Conservation (phyloP, 2,113 vertebrate genomes). For the Mesocricetus auratus region DNA sequence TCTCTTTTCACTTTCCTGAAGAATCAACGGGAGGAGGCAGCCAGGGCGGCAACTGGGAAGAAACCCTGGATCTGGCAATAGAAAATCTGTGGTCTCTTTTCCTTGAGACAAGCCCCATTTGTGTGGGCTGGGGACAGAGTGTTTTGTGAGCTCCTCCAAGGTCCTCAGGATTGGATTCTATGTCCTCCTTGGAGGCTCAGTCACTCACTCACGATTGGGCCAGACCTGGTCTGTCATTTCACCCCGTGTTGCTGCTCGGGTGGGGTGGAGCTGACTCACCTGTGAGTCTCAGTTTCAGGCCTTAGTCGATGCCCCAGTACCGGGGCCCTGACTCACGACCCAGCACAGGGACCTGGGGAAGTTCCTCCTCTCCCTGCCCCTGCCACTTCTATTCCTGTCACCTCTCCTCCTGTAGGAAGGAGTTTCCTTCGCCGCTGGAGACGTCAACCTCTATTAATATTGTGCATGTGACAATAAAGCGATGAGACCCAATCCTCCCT, state of each 20-base stretch:
- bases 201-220: neutral
- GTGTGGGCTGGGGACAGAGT: neutral
- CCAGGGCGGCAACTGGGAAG: neutral
- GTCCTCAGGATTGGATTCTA: neutral
- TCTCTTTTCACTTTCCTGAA: neutral
- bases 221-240: neutral
- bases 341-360: neutral
- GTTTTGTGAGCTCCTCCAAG: neutral
- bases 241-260: neutral
- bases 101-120: neutral
- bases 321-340: conserved; percentile 60
- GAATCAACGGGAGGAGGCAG: neutral
- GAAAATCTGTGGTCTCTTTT: neutral
- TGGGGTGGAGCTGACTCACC: conserved; percentile 70
- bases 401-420: neutral
- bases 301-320: neutral
- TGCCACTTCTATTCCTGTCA: neutral
- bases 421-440: neutral
- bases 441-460: neutral
- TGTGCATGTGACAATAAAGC: neutral
- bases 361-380: neutral
- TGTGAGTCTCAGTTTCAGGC: conserved; percentile 80
- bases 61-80: neutral
- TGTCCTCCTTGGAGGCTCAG: neutral
- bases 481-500: neutral